Percentiles rank a stretch among this genome's conserved stretches.
Conservation (phyloP, 1,140 invertebrate species). For the Heliconius hewitsoni region DNA sequence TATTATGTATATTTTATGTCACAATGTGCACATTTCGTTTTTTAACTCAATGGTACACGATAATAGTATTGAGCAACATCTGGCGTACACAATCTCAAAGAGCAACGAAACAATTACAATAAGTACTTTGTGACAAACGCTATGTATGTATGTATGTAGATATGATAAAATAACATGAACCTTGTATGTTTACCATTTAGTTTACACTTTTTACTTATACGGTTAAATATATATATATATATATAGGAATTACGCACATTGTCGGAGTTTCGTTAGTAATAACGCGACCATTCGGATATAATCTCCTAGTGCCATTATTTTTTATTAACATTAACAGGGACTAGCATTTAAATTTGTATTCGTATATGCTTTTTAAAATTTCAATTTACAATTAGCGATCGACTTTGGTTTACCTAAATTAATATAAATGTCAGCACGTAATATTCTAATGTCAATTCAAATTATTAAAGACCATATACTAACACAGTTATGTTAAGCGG, state of each 20-base stretch:
- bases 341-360: neutral
- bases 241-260: slow-evolving; percentile 71
- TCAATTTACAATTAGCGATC: neutral
- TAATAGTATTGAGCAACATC: slow-evolving; percentile 69
- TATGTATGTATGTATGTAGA: slow-evolving; percentile 18
- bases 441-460: neutral
- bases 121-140: slow-evolving; percentile 62
- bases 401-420: neutral
- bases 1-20: slow-evolving; percentile 42
- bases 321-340: neutral
- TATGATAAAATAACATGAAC: slow-evolving; percentile 36
- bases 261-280: slow-evolving; percentile 42
- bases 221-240: slow-evolving; percentile 27
- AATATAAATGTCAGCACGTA: neutral
- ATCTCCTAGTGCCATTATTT: slow-evolving; percentile 29
- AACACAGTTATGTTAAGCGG: neutral
- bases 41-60: slow-evolving; percentile 30
- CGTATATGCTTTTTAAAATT: neutral
- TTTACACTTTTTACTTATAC: slow-evolving; percentile 34
- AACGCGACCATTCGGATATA: slow-evolving; percentile 49
- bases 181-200: slow-evolving; percentile 19
- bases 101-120: slow-evolving; percentile 35
- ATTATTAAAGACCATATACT: neutral
- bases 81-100: slow-evolving; percentile 48
- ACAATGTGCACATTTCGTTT: slow-evolving; percentile 71